Percentiles rank a stretch among this genome's conserved stretches.
Conservation (phyloP, 2,888 invertebrate species). For the Latheticus oryzae region DNA sequence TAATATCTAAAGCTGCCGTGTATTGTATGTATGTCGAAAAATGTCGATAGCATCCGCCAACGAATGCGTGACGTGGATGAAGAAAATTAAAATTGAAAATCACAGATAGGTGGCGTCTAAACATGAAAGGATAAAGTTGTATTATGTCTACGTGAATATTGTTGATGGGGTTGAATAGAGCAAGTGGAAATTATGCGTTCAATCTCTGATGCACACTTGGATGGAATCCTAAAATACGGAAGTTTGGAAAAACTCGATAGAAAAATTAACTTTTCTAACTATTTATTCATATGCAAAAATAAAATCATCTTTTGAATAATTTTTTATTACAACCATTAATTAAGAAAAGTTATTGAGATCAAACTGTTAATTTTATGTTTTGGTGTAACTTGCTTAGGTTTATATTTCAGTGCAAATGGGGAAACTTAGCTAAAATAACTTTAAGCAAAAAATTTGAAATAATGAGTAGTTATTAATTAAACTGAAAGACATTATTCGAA, state of each 20-base stretch:
- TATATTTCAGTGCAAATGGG: too few relatives aligned
- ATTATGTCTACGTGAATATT: slow-evolving; percentile 22
- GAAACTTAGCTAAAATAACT: too few relatives aligned
- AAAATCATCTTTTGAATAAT: too few relatives aligned
- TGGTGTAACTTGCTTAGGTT: too few relatives aligned
- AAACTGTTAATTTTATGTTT: too few relatives aligned
- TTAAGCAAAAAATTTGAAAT: too few relatives aligned
- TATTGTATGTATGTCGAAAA: slow-evolving; percentile 16
- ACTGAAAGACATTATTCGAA: too few relatives aligned
- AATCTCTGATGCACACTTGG: slow-evolving; percentile 12
- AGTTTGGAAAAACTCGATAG: slow-evolving; percentile 1
- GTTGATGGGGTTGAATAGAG: slow-evolving; percentile 23
- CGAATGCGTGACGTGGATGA: slow-evolving; percentile 15
- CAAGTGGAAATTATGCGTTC: slow-evolving; percentile 27
- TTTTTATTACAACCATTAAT: too few relatives aligned
- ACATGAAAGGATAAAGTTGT: slow-evolving; percentile 32
- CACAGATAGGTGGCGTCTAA: slow-evolving; percentile 11
- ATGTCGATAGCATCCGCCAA: slow-evolving; percentile 15
- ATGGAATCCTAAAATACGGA: slow-evolving; percentile 11
- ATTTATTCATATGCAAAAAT: too few relatives aligned
- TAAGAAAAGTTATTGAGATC: too few relatives aligned
- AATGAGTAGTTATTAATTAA: too few relatives aligned
- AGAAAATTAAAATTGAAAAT: slow-evolving; percentile 33
- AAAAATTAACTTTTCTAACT: slow-evolving; percentile 1
- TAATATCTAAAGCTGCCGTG: slow-evolving; percentile 15